A percentile compares a stretch with the other conserved stretches of the same genome.
Conservation (phyloP, 1,140 invertebrate genomes). For the Mylabris phalerata region DNA sequence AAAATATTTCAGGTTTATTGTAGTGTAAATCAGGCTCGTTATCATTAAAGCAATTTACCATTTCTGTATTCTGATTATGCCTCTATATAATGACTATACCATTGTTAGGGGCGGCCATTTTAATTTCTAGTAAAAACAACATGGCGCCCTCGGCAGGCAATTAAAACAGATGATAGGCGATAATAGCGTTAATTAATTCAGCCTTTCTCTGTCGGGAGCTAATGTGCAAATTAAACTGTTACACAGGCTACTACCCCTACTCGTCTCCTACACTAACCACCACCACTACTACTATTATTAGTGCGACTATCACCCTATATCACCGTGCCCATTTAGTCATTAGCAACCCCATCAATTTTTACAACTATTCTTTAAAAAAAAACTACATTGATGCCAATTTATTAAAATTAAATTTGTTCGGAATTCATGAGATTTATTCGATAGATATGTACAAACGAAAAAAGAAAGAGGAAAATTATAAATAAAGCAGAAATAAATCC, state of each 20-base stretch:
- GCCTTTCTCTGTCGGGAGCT: conserved; percentile 41
- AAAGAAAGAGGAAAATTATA: no score
- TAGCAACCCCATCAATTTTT: no score
- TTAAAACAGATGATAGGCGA: conserved; percentile 46
- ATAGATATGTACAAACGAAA: no score
- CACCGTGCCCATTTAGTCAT: no score
- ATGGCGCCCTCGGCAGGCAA: conserved; percentile 41
- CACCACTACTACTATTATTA: conserved; percentile 5
- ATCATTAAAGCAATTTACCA: conserved; percentile 43
- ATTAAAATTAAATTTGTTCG: no score
- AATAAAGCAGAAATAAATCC: no score
- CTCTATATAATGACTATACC: conserved; percentile 40
- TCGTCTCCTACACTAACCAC: neutral
- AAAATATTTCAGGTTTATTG: conserved; percentile 8
- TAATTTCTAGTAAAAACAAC: conserved; percentile 44
- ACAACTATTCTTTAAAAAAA: no score
- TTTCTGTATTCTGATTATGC: conserved; percentile 41
- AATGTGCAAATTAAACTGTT: conserved; percentile 45
- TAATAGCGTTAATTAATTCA: conserved; percentile 46
- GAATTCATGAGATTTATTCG: no score
- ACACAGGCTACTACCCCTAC: conserved; percentile 30
- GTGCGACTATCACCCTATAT: neutral
- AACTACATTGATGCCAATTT: no score
- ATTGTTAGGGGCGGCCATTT: conserved; percentile 41
- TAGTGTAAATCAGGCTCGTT: conserved; percentile 34